phyloP scores from a whole-genome alignment of 2,113 vertebrate genomes.

The Dendropsophus ebraccatus region DNA sequence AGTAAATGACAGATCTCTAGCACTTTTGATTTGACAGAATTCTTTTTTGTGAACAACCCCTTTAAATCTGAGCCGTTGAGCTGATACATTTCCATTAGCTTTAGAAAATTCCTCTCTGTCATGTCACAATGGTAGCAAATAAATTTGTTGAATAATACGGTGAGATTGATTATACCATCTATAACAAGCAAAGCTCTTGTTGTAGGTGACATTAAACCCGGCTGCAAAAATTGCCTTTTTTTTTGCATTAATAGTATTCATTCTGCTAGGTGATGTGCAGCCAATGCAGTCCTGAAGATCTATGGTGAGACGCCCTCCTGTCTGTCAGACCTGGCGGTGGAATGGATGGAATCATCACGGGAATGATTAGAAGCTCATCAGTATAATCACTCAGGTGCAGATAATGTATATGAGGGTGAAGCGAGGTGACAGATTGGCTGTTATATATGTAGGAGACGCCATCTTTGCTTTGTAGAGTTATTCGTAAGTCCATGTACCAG shows the following conservation, averaged over 20 bases:
- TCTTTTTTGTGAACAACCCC: no score
- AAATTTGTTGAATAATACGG: no score
- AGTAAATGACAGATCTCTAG: no score
- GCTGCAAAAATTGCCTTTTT: not conserved
- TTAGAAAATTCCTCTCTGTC: not conserved
- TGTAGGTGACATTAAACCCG: no score
- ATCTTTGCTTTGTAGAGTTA: not conserved
- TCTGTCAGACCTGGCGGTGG: constrained; percentile 1
- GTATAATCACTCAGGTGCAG: not conserved
- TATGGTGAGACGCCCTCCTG: not conserved
- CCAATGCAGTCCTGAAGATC: not conserved
- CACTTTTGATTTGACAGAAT: no score
- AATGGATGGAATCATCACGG: not conserved
- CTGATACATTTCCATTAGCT: not conserved
- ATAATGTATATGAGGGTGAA: not conserved
- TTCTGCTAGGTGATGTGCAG: constrained; percentile 1
- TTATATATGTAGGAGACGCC: constrained; percentile 32
- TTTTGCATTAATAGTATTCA: not conserved
- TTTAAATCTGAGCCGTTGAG: not conserved
- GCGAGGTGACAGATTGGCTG: not conserved
- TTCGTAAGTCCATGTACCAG: not conserved
- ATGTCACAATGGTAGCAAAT: not conserved
- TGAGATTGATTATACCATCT: no score
- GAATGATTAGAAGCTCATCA: not conserved
- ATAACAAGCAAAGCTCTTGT: no score